Evolutionary conservation across 2,888 invertebrate genomes (phyloP).

Genomic region (Pollenia angustigena): DNA sequence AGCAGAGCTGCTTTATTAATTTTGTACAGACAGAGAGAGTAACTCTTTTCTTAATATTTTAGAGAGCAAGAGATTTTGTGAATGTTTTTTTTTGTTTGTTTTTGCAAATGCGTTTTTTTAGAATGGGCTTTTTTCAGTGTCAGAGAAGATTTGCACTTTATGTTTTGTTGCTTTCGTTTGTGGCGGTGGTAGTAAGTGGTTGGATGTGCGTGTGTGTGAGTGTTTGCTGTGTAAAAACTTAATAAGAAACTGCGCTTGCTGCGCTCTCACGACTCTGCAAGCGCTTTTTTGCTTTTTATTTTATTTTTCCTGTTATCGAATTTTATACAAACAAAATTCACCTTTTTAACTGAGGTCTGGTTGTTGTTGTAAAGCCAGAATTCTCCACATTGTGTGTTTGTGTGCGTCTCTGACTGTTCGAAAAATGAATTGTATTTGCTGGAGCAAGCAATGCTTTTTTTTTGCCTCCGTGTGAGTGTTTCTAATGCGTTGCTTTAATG

Average conservation of each 20-base stretch:
- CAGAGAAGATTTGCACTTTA: conserved; percentile 66
- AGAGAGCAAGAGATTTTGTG: conserved; percentile 23
- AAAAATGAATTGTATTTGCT: conserved; percentile 49
- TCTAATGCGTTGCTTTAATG: conserved; percentile 58
- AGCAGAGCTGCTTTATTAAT: not conserved
- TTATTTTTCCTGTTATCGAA: conserved; percentile 33
- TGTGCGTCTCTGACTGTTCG: conserved; percentile 27
- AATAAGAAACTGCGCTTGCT: conserved; percentile 63
- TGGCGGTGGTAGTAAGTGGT: conserved; percentile 14
- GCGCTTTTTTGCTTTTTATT: conserved; percentile 37
- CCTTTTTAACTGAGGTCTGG: conserved; percentile 38
- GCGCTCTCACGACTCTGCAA: conserved; percentile 64
- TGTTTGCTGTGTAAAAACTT: conserved; percentile 21
- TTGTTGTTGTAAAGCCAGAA: conserved; percentile 44
- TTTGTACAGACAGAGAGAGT: conserved; percentile 8
- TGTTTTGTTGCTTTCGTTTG: conserved; percentile 5
- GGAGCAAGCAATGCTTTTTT: conserved; percentile 58
- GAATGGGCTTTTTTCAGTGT: conserved; percentile 53
- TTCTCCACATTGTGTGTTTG: conserved; percentile 34
- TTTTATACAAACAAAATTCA: conserved; percentile 58
- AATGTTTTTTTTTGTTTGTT: conserved; percentile 37
- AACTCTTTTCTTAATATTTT: not conserved
- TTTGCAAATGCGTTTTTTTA: conserved; percentile 64
- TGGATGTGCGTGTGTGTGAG: conserved; percentile 13
- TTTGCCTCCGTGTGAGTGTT: not conserved